Evolutionary conservation across 2,888 invertebrate species (phyloP).

Genomic region (Diarsia rubi): DNA sequence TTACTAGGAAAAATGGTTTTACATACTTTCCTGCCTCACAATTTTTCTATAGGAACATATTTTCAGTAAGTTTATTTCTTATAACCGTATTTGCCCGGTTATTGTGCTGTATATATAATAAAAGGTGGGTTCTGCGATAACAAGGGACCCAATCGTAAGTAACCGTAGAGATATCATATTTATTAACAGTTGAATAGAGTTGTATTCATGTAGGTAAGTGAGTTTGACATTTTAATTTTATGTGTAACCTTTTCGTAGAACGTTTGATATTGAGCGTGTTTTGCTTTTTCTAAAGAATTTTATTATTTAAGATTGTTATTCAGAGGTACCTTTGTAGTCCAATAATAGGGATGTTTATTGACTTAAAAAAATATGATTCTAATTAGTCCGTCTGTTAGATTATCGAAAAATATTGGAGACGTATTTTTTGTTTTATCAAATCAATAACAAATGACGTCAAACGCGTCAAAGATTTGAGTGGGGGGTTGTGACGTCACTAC

Average conservation of each 20-base stretch:
- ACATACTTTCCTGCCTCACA: conserved; percentile 15
- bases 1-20: conserved; percentile 46
- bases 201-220: conserved; percentile 20
- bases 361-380: too few species aligned
- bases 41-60: conserved; percentile 47
- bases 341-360: too few species aligned
- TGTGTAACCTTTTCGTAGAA: neutral
- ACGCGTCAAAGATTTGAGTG: too few species aligned
- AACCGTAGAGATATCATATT: conserved; percentile 50
- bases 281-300: neutral
- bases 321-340: neutral
- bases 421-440: too few species aligned
- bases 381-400: too few species aligned
- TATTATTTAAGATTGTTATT: neutral
- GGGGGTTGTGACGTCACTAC: too few species aligned
- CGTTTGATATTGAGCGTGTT: neutral
- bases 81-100: conserved; percentile 46
- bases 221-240: conserved; percentile 31
- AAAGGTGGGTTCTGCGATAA: conserved; percentile 58
- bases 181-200: conserved; percentile 44
- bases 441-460: too few species aligned
- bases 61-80: conserved; percentile 54
- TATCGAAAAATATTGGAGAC: too few species aligned
- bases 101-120: conserved; percentile 57
- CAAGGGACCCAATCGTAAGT: conserved; percentile 64